Conservation (phyloP, 2,888 invertebrate species). For the Petrolisthes manimaculis region DNA sequence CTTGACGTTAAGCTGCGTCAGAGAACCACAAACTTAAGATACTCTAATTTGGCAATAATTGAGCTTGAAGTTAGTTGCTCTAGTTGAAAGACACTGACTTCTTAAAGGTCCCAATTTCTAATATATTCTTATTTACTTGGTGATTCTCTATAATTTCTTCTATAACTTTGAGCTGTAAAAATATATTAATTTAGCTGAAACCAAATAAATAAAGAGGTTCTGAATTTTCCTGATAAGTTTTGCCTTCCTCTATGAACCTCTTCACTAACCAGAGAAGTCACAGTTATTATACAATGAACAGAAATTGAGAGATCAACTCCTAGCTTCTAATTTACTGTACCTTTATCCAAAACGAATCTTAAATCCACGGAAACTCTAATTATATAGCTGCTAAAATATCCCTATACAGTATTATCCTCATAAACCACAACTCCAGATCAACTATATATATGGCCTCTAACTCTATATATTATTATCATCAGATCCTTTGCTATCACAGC, state of each 20-base stretch:
- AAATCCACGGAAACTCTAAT: too few species aligned
- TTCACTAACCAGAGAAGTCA: slow-evolving; percentile 24
- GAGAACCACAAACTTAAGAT: background rate
- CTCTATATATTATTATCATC: slow-evolving; percentile 38
- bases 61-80: background rate
- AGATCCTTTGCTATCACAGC: slow-evolving; percentile 56
- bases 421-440: slow-evolving; percentile 38
- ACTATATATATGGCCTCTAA: slow-evolving; percentile 20
- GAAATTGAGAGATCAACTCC: too few species aligned
- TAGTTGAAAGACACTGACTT: background rate
- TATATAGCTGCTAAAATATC: too few species aligned
- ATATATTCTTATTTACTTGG: background rate
- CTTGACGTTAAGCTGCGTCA: too few species aligned
- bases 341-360: too few species aligned
- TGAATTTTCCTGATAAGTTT: slow-evolving; percentile 37
- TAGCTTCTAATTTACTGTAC: too few species aligned
- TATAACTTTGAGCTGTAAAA: background rate
- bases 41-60: background rate
- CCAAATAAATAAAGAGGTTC: background rate
- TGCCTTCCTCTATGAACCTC: slow-evolving; percentile 23
- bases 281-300: too few species aligned
- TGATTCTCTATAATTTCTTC: background rate
- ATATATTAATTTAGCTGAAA: slow-evolving; percentile 21
- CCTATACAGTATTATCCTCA: slow-evolving; percentile 20
- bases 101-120: background rate